These are phyloP conservation scores for Bombylius discolor DNA, from an alignment of 2,888 invertebrate genomes.

Conservation along the genomic window DNA sequence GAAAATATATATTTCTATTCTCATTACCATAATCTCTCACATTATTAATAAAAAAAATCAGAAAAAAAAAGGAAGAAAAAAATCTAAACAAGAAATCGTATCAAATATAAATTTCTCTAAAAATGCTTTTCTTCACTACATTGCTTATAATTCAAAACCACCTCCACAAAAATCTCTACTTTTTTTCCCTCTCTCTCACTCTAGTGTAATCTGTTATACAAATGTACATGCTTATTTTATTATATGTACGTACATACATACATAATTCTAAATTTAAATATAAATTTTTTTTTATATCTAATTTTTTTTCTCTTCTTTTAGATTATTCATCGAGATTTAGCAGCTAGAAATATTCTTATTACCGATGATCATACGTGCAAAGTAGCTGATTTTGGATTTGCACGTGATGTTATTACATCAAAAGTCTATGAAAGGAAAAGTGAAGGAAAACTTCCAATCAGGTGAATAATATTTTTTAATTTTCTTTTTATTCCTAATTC, in stretches of 20 bases:
- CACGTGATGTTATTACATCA: conserved; percentile 76
- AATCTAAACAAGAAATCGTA: too few species aligned
- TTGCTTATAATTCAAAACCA: too few species aligned
- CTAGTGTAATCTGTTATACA: not conserved
- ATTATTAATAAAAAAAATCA: too few species aligned
- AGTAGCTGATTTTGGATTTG: conserved; percentile 90
- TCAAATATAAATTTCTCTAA: too few species aligned
- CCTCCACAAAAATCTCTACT: too few species aligned
- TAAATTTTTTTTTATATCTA: conserved; percentile 2
- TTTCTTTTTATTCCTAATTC: too few species aligned
- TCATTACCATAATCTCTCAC: too few species aligned
- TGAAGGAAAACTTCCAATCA: conserved; percentile 62
- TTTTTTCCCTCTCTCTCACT: too few species aligned
- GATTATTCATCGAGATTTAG: conserved; percentile 83
- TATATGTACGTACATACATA: conserved; percentile 2
- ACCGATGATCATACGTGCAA: conserved; percentile 79
- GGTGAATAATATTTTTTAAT: conserved; percentile 32
- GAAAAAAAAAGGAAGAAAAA: too few species aligned
- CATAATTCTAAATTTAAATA: not conserved
- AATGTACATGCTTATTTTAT: not conserved
- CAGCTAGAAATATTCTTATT: conserved; percentile 77
- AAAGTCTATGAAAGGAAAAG: conserved; percentile 80
- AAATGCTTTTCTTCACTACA: too few species aligned
- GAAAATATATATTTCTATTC: too few species aligned
- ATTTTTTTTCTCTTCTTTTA: conserved; percentile 28